A percentile compares a stretch with the other conserved stretches of the same genome.
Evolutionary conservation across 2,113 vertebrate genomes (phyloP).

Genomic region (Recurvirostra avosetta): DNA sequence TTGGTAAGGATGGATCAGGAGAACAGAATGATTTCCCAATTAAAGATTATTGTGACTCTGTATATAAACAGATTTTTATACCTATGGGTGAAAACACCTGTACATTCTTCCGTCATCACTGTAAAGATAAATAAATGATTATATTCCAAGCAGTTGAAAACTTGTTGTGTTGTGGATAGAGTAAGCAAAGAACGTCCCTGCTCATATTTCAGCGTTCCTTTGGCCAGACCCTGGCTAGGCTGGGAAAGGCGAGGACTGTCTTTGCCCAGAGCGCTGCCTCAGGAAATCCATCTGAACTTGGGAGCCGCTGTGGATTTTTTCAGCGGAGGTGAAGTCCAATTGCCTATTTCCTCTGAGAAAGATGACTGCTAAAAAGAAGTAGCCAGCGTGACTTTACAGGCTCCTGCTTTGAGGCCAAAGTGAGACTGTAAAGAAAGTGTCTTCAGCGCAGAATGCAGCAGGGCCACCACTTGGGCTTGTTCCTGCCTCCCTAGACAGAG

Average conservation of each 20-base stretch:
- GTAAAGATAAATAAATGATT: conserved; percentile 88
- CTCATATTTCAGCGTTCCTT: neutral
- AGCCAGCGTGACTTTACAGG: neutral
- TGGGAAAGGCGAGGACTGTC: neutral
- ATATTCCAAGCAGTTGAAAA: conserved; percentile 73
- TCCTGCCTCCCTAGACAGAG: neutral
- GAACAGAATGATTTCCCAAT: conserved; percentile 55
- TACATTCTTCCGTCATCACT: conserved; percentile 80
- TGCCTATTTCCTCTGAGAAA: neutral
- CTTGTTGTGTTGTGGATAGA: conserved; percentile 8
- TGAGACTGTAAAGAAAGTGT: neutral
- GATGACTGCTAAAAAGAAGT: neutral
- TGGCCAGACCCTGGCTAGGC: neutral
- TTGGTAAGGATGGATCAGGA: conserved; percentile 66
- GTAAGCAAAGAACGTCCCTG: neutral
- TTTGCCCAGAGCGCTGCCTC: neutral
- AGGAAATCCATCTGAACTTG: neutral
- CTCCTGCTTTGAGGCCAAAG: neutral
- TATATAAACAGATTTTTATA: conserved; percentile 92
- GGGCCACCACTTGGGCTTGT: neutral
- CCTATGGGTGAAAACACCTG: conserved; percentile 77
- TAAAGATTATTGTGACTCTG: conserved; percentile 69
- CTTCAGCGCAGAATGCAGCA: neutral
- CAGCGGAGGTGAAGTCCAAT: neutral
- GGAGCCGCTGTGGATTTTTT: neutral